These are phyloP conservation scores for Todiramphus saurophagus DNA, from an alignment of 2,113 vertebrate genomes.

Conservation along the genomic window DNA sequence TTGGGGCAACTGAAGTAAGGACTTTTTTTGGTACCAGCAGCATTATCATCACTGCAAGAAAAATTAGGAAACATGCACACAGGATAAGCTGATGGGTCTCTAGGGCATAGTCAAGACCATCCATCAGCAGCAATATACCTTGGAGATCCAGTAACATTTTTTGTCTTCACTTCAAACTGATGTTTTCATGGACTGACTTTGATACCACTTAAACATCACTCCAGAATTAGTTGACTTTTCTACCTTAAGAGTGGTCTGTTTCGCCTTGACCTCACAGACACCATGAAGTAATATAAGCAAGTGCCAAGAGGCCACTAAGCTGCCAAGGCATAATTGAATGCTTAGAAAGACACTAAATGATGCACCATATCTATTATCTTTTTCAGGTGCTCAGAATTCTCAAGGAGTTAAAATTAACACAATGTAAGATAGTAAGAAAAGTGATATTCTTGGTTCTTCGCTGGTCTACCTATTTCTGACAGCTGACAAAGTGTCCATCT, in stretches of 20 bases:
- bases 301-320: background rate
- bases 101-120: background rate
- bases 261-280: background rate
- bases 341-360: background rate
- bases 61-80: background rate
- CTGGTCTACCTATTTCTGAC: background rate
- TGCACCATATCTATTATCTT: background rate
- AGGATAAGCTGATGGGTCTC: background rate
- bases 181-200: background rate
- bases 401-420: background rate
- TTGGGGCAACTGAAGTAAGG: background rate
- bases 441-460: background rate
- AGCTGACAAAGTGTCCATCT: background rate
- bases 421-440: background rate
- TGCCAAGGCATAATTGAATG: background rate
- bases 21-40: background rate
- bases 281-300: background rate
- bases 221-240: constrained; percentile 10
- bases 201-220: background rate
- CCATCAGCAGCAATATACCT: background rate
- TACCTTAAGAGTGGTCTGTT: background rate
- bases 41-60: background rate
- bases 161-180: background rate
- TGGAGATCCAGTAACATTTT: background rate
- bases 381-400: background rate